A percentile compares a stretch with the other conserved stretches of the same genome.
Evolutionary conservation across 2,888 invertebrate genomes (phyloP).

Genomic region (Ectobius pallidus): DNA sequence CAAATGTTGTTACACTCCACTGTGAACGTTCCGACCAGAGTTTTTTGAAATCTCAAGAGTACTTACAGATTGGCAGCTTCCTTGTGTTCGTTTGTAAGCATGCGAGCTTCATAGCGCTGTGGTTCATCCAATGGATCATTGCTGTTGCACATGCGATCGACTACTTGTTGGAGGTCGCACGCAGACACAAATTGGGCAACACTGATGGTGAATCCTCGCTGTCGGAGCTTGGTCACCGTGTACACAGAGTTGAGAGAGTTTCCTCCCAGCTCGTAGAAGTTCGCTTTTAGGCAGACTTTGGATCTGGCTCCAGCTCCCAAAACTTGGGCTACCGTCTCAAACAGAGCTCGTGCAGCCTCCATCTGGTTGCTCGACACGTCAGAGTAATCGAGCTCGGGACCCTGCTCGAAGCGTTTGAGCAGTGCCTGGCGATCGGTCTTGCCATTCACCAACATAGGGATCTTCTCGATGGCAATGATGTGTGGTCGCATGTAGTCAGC

Average conservation of each 20-base stretch:
- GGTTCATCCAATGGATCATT: constrained; percentile 43
- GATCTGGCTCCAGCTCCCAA: constrained; percentile 63
- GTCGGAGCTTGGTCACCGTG: constrained; percentile 76
- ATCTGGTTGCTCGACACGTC: constrained; percentile 65
- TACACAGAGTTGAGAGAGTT: constrained; percentile 86
- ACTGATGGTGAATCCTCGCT: constrained; percentile 77
- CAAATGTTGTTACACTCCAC: no score
- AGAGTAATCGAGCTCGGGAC: constrained; percentile 63
- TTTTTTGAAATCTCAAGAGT: no score
- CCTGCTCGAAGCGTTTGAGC: constrained; percentile 66
- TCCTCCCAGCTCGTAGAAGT: constrained; percentile 86
- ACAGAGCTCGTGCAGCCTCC: constrained; percentile 69
- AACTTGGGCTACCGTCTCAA: constrained; percentile 76
- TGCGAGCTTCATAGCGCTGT: constrained; percentile 57
- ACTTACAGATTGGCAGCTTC: background rate
- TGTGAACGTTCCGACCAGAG: no score
- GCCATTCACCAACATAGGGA: constrained; percentile 84
- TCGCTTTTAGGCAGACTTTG: constrained; percentile 66
- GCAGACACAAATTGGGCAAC: constrained; percentile 82
- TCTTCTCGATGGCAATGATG: constrained; percentile 68
- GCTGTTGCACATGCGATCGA: constrained; percentile 61
- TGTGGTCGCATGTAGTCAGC: constrained; percentile 83
- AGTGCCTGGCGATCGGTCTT: constrained; percentile 84
- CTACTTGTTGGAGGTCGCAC: constrained; percentile 70
- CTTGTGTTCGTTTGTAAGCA: constrained; percentile 65